Base-by-base conservation (phyloP, 1,140 invertebrate species). In the Papilio machaon region DNA sequence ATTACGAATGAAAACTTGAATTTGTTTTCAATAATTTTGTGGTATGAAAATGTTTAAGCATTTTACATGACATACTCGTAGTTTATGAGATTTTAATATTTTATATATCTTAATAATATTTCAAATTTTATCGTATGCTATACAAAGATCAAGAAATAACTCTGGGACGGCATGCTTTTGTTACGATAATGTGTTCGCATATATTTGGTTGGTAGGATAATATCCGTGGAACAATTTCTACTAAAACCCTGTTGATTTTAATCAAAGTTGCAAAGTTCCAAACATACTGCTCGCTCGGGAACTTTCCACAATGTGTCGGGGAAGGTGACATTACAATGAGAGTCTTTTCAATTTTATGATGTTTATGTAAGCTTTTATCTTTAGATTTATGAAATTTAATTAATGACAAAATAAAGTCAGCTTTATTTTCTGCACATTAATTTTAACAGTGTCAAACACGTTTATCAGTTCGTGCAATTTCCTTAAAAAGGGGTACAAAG, bases 171-270 rank as follows among this genome's bases (percentile, higher is more conserved):
- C 30, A 64, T 64, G 64, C 64, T 70, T 70, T 70, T 70, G 64
- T 70, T 38, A 17, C 9, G 13, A 70, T 30, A 70, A 70, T 38
- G 64, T 70, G 64, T 64, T 64, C n/a, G 58, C 58, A 64, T 64
- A 64, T 64, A 30, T 70, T 70, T 70, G 64, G 10, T 30, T 70
- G 35, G 30, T 35, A 70, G 11, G 64, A 35, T 70, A 70, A 70
- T 70, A 70, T 70, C 13, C 64, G 30, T 35, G 11, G 64, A 70
- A 70, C 64, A 70, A 70, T 70, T 70, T 70, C 35, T 30, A 35
- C 64, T 70, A 35, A 70, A 70, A 38, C 64, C 30, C 64, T 35
- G 64, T 35, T 70, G 64, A 70, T 70, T 70, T 70, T 70, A 70
- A 70, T 70, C 64, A 35, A 70, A 70, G 64, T 70, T 70, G 64